phyloP scores from a whole-genome alignment of 2,888 invertebrate species.

The Dromius quadrimaculatus region DNA sequence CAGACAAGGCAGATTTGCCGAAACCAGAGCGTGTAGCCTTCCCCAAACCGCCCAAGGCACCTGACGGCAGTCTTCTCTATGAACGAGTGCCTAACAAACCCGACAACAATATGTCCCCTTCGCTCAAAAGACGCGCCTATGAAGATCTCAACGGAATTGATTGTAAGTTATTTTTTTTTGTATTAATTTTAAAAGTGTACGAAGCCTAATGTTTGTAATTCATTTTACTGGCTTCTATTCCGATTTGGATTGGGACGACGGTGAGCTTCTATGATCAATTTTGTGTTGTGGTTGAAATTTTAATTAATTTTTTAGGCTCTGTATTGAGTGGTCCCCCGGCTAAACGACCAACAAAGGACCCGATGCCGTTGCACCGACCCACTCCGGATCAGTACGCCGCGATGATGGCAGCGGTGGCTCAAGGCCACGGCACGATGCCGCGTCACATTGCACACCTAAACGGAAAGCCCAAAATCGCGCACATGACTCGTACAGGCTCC shows the following conservation, averaged over 20 bases:
- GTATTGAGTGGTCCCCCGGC: constrained; percentile 72
- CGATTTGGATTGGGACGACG: constrained; percentile 75
- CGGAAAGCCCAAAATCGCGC: constrained; percentile 85
- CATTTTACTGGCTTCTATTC: constrained; percentile 72
- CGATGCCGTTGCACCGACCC: constrained; percentile 76
- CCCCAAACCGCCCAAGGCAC: constrained; percentile 91
- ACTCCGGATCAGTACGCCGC: constrained; percentile 77
- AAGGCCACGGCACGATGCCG: constrained; percentile 75
- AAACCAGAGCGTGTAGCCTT: constrained; percentile 85
- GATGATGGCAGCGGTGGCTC: constrained; percentile 76
- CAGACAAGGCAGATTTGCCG: constrained; percentile 82
- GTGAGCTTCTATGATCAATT: constrained; percentile 64
- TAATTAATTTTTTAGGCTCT: constrained; percentile 59
- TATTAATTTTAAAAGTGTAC: constrained; percentile 1
- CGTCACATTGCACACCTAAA: constrained; percentile 81
- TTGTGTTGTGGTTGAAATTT: not conserved
- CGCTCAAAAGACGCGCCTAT: constrained; percentile 86
- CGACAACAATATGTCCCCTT: constrained; percentile 70
- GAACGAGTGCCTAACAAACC: constrained; percentile 87
- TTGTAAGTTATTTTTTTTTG: constrained; percentile 72
- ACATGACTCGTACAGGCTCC: constrained; percentile 81
- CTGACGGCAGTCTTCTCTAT: constrained; percentile 89
- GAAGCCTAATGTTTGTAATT: constrained; percentile 58
- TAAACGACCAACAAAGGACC: constrained; percentile 85
- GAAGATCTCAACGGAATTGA: constrained; percentile 92